Base-by-base conservation (phyloP, 2,888 invertebrate genomes). In the Stramonita haemastoma region DNA sequence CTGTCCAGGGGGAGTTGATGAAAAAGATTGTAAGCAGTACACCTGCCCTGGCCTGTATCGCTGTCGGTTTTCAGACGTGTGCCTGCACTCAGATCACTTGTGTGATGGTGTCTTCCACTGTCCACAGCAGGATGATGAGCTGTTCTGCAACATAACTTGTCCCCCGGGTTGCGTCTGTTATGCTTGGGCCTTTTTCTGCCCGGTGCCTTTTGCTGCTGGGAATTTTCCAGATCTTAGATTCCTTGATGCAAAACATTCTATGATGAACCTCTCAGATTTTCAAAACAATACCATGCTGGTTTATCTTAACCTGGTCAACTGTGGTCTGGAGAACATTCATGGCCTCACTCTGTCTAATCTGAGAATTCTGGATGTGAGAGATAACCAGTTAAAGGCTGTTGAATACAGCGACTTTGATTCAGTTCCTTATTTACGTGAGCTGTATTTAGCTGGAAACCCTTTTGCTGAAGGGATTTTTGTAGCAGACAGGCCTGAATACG, bases 41-140 rank as follows among this genome's bases (percentile, higher is more conserved):
- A 77, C 84, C 8, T 90, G 90, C 79, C 73, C 56, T 15, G 88
- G 88, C 46, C 60, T 79, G 32, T 90, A 90, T 81, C 88, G 79
- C 19, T 90, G 90, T 83, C 77, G 86, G 46, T 34, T 85, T 46
- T 66, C 88, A 46, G 29, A 13, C 0, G 90, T 90, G 13, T 90
- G 90, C 36, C 81, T 90, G 19, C 88, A 88, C 66, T 32, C 79
- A 11, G 81, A 88, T 11, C 86, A 90, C 73, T 36, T 90, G 17
- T 90, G 90, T 70, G 90, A 90, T n/a, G 90, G 90, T 22, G 56
- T 83, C 46, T 87, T 84, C 83, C 90, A 90, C 56, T 90, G 90
- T 32, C 90, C 90, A 0, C 57, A 88, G 19, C 90, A 90, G 57
- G 90, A 90, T 57, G 90, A 90, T 66, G 90, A 90, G 57, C 19